Evolutionary conservation across 1,140 invertebrate genomes (phyloP), one percentile per base, ranked within the genome.

Genomic region (Pachypeltis micranthus): DNA sequence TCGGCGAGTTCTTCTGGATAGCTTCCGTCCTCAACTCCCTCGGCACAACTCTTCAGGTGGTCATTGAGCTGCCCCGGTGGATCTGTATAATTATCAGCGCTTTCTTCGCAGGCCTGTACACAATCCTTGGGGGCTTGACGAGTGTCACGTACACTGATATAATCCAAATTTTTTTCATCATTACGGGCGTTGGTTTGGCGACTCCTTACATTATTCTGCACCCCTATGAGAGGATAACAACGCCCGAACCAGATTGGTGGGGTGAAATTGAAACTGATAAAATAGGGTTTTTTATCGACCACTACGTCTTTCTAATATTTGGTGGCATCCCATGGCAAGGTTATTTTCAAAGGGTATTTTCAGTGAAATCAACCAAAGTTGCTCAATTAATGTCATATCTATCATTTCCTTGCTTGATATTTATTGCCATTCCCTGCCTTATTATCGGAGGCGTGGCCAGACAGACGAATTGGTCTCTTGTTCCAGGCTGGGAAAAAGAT

Each of bases 281-380:
- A 59, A 72, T 82, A 14, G 84, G 83, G 0, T 73, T 78, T 23
- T 91, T 87, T 77, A 71, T 84, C 23, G 88, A 91, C 72, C 78
- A 77, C 55, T 82, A 82, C 73, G 76, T 91, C 4, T 75, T 91
- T 21, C 75, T 90, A 2, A 79, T 86, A 31, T 88, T 91, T 71
- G 89, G 89, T 2, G 89, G 89, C 57, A 88, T 91, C 68, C 87
- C 89, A 29, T 91, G 88, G 87, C 88, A 91, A 82, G 84, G 86
- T 1, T 91, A 90, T 70, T 90, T 91, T 73, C 88, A 91, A 77
- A 76, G 88, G 65, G 86, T 91, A 1, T 72, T 91, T 51, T 88
- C 86, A 27, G 84, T 86, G n/a, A 83, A 82, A 71, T 84, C 80
- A 29, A 85, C 85, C 1, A 73, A 77, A 16, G 79, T 82, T 62